These are phyloP conservation scores for Archocentrus centrarchus DNA, from an alignment of 2,113 vertebrate genomes.

Conservation along the genomic window DNA sequence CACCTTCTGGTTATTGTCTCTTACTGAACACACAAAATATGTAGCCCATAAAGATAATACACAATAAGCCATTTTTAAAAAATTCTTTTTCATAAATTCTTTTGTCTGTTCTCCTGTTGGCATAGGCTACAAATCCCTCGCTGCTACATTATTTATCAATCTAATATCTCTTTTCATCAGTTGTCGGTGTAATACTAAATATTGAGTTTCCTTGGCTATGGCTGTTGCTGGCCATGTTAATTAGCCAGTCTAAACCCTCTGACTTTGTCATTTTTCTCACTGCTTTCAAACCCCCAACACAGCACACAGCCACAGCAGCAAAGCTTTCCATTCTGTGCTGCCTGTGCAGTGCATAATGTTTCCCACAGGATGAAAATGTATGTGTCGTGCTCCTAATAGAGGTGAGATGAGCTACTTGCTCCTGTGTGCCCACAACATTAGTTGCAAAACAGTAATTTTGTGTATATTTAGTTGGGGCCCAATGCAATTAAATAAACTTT, in stretches of 20 bases:
- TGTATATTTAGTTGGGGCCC: conserved; percentile 26
- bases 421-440: conserved; percentile 7
- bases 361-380: background rate
- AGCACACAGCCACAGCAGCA: background rate
- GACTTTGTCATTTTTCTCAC: background rate
- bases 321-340: background rate
- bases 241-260: no score
- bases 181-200: no score
- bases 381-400: conserved; percentile 1
- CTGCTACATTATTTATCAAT: background rate
- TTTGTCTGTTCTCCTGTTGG: background rate
- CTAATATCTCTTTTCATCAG: background rate
- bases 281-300: background rate
- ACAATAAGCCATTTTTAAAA: background rate
- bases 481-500: conserved; percentile 19
- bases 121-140: background rate
- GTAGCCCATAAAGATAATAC: background rate
- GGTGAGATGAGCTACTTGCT: background rate
- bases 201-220: no score
- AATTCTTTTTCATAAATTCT: background rate
- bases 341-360: background rate
- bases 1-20: background rate
- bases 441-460: conserved; percentile 24
- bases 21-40: background rate
- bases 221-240: no score